Percentiles rank a stretch among this genome's conserved stretches.
phyloP scores from a whole-genome alignment of 1,140 invertebrate genomes.

The Drosophila eugracilis region DNA sequence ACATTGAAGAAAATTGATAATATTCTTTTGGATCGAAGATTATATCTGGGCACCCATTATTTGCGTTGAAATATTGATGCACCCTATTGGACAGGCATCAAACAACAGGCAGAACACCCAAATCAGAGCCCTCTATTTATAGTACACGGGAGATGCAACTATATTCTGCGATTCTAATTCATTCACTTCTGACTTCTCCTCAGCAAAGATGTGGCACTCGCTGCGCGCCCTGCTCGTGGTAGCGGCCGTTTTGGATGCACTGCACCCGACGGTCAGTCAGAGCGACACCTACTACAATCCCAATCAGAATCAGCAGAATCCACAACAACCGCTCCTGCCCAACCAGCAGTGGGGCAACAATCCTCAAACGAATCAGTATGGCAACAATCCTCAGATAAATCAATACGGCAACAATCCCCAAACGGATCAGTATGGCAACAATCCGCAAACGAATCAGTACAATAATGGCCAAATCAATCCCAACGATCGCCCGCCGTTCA shows the following conservation, averaged over 20 bases:
- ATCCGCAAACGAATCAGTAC: slow-evolving; percentile 35
- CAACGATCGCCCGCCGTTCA: slow-evolving; percentile 57
- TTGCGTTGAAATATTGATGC: background rate
- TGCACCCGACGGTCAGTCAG: slow-evolving; percentile 43
- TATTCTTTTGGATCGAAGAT: background rate
- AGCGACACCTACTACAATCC: slow-evolving; percentile 61
- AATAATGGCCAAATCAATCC: slow-evolving; percentile 26
- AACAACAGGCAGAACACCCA: slow-evolving; percentile 12
- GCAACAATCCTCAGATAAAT: slow-evolving; percentile 36
- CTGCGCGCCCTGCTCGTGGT: slow-evolving; percentile 59
- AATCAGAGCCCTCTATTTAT: slow-evolving; percentile 44
- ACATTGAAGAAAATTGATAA: background rate
- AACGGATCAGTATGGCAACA: slow-evolving; percentile 34
- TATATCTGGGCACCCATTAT: too few species aligned
- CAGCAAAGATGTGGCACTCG: slow-evolving; percentile 63
- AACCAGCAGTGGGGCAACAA: slow-evolving; percentile 47
- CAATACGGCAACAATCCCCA: slow-evolving; percentile 39
- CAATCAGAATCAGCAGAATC: slow-evolving; percentile 42
- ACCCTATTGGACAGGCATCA: slow-evolving; percentile 22
- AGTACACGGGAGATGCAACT: slow-evolving; percentile 22
- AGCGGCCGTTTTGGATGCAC: slow-evolving; percentile 34
- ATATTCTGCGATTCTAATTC: slow-evolving; percentile 29
- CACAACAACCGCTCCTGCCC: slow-evolving; percentile 35
- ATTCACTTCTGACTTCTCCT: slow-evolving; percentile 45
- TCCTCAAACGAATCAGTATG: slow-evolving; percentile 39